A percentile compares a stretch with the other conserved stretches of the same genome.
Conservation (phyloP, 2,113 vertebrate genomes). For the Elephantulus edwardii region DNA sequence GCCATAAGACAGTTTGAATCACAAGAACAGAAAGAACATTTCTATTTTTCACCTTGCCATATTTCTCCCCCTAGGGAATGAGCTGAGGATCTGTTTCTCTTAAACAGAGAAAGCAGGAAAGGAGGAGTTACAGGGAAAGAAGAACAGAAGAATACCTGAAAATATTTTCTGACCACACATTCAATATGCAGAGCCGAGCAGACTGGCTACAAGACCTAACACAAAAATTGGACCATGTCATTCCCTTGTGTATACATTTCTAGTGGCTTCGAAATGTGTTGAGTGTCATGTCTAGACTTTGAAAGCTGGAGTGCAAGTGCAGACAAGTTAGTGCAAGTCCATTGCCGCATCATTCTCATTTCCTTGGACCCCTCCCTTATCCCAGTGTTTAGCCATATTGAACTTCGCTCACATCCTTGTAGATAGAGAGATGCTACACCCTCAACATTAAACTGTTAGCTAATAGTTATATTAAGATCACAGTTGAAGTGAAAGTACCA, state of each 20-base stretch:
- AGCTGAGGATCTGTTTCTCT: neutral
- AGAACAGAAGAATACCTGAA: neutral
- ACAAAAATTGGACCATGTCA: neutral
- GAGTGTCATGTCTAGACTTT: neutral
- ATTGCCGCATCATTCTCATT: neutral
- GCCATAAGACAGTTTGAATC: neutral
- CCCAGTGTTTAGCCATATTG: neutral
- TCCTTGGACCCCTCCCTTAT: neutral
- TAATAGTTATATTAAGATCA: neutral
- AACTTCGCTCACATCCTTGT: neutral
- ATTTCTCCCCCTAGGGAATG: neutral
- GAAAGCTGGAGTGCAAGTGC: neutral
- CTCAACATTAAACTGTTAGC: neutral
- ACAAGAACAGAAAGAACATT: conserved; percentile 18
- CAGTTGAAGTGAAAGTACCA: neutral
- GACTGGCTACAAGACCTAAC: neutral
- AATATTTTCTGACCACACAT: neutral
- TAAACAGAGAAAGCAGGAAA: neutral
- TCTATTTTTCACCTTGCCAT: conserved; percentile 28
- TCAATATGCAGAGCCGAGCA: neutral
- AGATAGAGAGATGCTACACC: neutral
- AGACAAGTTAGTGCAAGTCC: neutral
- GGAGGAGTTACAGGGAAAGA: neutral
- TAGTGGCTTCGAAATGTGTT: neutral
- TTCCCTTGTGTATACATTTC: neutral